A percentile compares a stretch with the other conserved stretches of the same genome.
phyloP scores from a whole-genome alignment of 2,797 vertebrate genomes.

The Carapus acus region DNA sequence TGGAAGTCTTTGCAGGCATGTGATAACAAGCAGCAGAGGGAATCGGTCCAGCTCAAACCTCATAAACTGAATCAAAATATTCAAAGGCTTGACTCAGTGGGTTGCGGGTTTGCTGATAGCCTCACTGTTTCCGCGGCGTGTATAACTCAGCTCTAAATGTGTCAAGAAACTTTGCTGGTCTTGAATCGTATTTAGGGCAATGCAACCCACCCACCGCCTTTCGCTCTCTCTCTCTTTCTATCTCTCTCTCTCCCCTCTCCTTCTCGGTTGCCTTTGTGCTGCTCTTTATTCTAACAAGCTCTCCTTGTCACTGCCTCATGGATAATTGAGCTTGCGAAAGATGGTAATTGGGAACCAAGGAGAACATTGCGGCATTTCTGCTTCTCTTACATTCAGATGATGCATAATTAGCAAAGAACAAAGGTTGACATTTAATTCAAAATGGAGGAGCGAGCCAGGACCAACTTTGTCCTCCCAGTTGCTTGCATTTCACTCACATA shows the following conservation, averaged over 20 bases:
- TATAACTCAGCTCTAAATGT: constrained; percentile 28
- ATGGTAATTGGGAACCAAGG: constrained; percentile 1
- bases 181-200: constrained; percentile 38
- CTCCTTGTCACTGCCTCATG: background rate
- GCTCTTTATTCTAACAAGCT: constrained; percentile 22
- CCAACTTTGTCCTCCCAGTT: background rate
- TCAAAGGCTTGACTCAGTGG: constrained; percentile 16
- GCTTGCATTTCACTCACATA: too few species aligned
- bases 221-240: constrained; percentile 23
- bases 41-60: background rate
- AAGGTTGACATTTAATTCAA: too few species aligned
- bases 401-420: too few species aligned
- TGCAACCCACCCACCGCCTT: constrained; percentile 24
- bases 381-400: background rate
- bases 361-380: constrained; percentile 1
- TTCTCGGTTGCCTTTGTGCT: constrained; percentile 30
- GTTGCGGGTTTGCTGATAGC: constrained; percentile 27
- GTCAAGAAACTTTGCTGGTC: constrained; percentile 52
- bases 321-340: background rate
- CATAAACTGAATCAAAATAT: background rate
- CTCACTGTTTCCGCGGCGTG: constrained; percentile 44
- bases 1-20: background rate
- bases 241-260: constrained; percentile 43
- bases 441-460: too few species aligned
- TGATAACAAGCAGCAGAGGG: background rate